Base-by-base conservation (phyloP, 2,113 vertebrate genomes). In the Trogon melanurus region DNA sequence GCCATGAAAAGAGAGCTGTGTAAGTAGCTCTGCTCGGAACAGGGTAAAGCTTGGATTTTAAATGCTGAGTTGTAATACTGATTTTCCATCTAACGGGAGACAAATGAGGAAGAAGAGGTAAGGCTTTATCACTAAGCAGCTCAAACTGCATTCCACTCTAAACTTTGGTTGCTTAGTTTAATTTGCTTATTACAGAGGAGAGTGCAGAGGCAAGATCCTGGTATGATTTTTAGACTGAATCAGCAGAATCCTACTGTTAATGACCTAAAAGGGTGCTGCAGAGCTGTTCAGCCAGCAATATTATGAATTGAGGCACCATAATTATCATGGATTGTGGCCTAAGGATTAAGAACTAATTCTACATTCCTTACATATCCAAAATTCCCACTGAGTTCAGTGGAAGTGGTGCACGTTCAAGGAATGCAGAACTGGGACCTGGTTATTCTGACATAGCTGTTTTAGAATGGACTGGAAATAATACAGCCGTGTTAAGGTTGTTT, bases 191-290 rank as follows among this genome's bases (percentile, higher is more conserved):
- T 91, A 67, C 17, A 73, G 67, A 48, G 70, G 45, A 56, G n/a
- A 67, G 16, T 45, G 15, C 32, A 85, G 91, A 89, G 73, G 71
- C 82, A 93, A 90, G 75, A 62, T 94, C 85, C 83, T 97, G 88
- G 69, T 95, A 85, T 67, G 79, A 85, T 88, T 85, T 95, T 96
- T 94, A 80, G 45, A 85, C 69, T 94, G 91, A 93, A 96, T 94
- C 90, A 95, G 69, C 82, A 84, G 72, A 92, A 60, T 97, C 85
- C 67, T 91, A 48, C 66, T 87, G 56, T 92, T 97, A 91, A 57
- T 86, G 72, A 64, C 85, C 53, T 91, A 71, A 78, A 95, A 80
- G 45, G 25, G 36, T 81, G 30, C 50, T 91, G 14, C 60, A 85
- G 86, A 96, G 45, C 51, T 95, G 91, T 93, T 95, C 71, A 95